phyloP scores from a whole-genome alignment of 2,888 invertebrate species.

The Chrysolina haemoptera region DNA sequence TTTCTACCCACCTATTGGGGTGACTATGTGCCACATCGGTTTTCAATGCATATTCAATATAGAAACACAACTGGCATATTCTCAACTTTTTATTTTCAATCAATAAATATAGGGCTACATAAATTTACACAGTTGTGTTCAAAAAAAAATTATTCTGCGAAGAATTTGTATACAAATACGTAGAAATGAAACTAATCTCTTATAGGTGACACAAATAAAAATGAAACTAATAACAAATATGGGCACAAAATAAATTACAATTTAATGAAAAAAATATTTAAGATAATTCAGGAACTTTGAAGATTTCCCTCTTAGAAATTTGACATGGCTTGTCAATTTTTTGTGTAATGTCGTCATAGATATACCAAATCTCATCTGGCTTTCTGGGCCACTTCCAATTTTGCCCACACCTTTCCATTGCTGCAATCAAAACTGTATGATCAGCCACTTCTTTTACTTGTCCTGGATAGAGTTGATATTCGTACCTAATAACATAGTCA shows the following conservation, averaged over 20 bases:
- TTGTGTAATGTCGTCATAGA: conserved; percentile 30
- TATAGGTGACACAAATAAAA: conserved; percentile 12
- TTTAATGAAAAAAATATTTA: no score
- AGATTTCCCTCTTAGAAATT: conserved; percentile 31
- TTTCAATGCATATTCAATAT: conserved; percentile 18
- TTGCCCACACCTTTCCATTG: conserved; percentile 47
- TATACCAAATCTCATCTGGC: conserved; percentile 34
- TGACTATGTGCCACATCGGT: conserved; percentile 18
- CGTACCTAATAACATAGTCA: conserved; percentile 36
- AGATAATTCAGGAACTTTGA: conserved; percentile 20
- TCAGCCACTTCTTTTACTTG: conserved; percentile 33
- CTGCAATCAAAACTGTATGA: conserved; percentile 38
- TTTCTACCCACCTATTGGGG: conserved; percentile 8
- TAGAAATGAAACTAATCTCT: no score
- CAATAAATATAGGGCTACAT: conserved; percentile 15
- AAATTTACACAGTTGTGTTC: conserved; percentile 6
- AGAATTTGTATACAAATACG: no score
- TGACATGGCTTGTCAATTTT: conserved; percentile 30
- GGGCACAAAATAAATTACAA: no score
- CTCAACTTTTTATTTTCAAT: conserved; percentile 16
- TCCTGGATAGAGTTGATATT: conserved; percentile 39
- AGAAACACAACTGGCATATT: conserved; percentile 19
- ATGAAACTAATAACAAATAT: neutral
- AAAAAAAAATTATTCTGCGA: no score
- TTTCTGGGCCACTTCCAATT: conserved; percentile 36